phyloP scores from a whole-genome alignment of 2,888 invertebrate genomes.

The Nomada goodeniana region DNA sequence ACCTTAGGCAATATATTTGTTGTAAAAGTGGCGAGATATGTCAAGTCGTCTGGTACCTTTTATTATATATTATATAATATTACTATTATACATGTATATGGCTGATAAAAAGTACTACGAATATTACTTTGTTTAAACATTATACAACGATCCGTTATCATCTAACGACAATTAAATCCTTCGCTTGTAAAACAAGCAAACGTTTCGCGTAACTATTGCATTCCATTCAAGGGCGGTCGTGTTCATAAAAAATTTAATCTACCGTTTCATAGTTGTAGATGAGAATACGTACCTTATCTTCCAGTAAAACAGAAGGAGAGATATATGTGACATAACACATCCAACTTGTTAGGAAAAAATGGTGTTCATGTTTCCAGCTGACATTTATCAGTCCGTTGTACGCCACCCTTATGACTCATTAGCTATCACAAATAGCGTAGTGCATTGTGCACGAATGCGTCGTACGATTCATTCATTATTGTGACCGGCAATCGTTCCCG shows the following conservation, averaged over 20 bases:
- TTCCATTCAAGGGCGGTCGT: background rate
- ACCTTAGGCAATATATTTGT: background rate
- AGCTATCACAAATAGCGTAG: background rate
- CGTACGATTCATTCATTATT: background rate
- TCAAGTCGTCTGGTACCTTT: background rate
- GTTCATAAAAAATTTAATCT: background rate
- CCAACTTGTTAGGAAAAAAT: background rate
- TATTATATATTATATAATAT: too few relatives aligned
- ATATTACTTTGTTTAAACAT: background rate
- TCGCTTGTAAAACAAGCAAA: background rate
- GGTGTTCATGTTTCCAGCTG: background rate
- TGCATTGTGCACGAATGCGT: background rate
- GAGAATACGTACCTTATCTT: background rate
- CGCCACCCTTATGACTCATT: background rate
- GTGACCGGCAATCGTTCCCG: slow-evolving; percentile 15
- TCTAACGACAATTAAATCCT: background rate
- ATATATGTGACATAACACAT: too few relatives aligned
- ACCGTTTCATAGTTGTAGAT: background rate
- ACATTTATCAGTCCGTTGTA: slow-evolving; percentile 8
- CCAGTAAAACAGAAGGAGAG: background rate
- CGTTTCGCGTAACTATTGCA: background rate
- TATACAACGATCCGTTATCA: background rate
- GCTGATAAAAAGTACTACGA: too few relatives aligned
- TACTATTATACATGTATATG: too few relatives aligned
- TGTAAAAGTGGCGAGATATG: background rate